Percentiles rank a stretch among this genome's conserved stretches.
These are phyloP conservation scores for Etia nguti DNA, from an alignment of 2,113 vertebrate genomes.

Conservation along the genomic window DNA sequence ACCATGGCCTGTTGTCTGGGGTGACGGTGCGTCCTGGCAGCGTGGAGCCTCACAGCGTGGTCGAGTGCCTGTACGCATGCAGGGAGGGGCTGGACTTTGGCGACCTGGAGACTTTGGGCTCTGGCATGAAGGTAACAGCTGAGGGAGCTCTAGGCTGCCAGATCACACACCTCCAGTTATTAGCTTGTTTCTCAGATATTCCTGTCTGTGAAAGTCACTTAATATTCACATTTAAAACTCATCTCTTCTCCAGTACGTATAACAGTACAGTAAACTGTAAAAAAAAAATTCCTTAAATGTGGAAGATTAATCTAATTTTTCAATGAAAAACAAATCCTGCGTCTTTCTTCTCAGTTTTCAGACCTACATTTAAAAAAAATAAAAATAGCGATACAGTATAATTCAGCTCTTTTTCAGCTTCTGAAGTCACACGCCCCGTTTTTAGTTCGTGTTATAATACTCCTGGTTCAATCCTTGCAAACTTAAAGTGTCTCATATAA, in stretches of 20 bases:
- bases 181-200: background rate
- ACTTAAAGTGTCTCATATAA: background rate
- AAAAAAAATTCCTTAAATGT: background rate
- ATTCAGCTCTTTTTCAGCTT: background rate
- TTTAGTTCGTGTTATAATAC: background rate
- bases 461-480: background rate
- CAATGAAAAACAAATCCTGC: background rate
- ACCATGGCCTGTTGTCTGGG: constrained; percentile 94
- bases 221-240: background rate
- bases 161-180: background rate
- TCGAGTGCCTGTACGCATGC: constrained; percentile 97
- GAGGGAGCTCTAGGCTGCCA: background rate
- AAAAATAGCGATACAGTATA: background rate
- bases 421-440: background rate
- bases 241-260: background rate
- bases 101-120: constrained; percentile 96
- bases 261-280: background rate
- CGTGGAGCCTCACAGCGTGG: constrained; percentile 95
- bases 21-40: constrained; percentile 93
- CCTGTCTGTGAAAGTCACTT: background rate
- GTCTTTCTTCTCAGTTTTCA: background rate
- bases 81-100: constrained; percentile 97
- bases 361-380: background rate
- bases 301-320: background rate
- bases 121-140: constrained; percentile 93